Percentiles rank a stretch among this genome's conserved stretches.
These are phyloP conservation scores for Deroplatys truncata DNA, from an alignment of 2,888 invertebrate genomes.

Conservation along the genomic window DNA sequence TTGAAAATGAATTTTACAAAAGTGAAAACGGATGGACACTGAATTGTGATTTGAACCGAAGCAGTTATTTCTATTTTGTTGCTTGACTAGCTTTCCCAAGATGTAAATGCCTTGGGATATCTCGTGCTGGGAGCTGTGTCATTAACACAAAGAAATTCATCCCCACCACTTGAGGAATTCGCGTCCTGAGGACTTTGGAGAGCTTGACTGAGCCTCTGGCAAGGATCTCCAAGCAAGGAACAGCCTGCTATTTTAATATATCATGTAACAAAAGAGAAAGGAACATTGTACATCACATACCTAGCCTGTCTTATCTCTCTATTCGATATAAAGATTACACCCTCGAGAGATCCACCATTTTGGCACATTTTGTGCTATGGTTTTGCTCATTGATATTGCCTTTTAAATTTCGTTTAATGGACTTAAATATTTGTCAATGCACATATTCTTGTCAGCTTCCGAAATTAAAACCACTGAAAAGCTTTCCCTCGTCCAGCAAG, in stretches of 20 bases:
- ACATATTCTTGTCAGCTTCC: too few relatives aligned
- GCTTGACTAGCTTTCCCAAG: too few relatives aligned
- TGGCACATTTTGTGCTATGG: not conserved
- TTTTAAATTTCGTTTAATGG: too few relatives aligned
- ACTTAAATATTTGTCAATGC: too few relatives aligned
- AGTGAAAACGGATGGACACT: too few relatives aligned
- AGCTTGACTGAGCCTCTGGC: not conserved
- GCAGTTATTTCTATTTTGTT: too few relatives aligned
- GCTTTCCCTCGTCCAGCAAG: too few relatives aligned
- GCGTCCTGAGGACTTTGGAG: not conserved
- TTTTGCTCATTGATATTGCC: too few relatives aligned
- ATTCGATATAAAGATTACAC: not conserved
- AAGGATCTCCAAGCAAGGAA: not conserved
- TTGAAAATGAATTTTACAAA: too few relatives aligned
- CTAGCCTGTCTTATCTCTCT: not conserved
- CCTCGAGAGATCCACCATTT: not conserved
- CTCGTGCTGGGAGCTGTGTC: not conserved
- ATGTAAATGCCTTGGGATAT: not conserved
- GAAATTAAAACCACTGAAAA: too few relatives aligned
- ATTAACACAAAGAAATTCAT: not conserved
- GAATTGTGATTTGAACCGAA: too few relatives aligned
- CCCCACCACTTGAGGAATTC: not conserved
- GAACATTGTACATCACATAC: not conserved
- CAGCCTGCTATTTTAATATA: not conserved
- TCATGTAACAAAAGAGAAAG: not conserved